These are phyloP conservation scores for Gymnoscopelus microlampas DNA, from an alignment of 2,797 vertebrate species.

Conservation along the genomic window DNA sequence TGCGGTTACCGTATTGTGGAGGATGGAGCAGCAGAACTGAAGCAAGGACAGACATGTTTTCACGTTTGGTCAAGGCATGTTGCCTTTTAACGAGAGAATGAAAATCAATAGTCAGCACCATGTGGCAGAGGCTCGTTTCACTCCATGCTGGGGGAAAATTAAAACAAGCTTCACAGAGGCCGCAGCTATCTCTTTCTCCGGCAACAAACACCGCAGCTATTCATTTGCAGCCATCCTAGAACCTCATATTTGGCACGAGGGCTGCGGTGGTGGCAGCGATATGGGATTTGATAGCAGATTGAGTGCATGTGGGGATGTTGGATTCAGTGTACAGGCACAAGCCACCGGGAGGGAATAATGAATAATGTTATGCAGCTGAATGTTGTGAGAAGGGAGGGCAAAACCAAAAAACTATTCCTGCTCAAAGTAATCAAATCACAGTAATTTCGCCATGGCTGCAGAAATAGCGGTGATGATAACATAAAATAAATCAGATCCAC, in stretches of 20 bases:
- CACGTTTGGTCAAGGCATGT: conserved; percentile 20
- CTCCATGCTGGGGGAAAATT: conserved; percentile 19
- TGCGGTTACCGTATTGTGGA: conserved; percentile 48
- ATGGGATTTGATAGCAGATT: conserved; percentile 65
- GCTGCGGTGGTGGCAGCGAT: conserved; percentile 35
- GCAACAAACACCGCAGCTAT: conserved; percentile 11
- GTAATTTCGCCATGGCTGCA: conserved; percentile 20
- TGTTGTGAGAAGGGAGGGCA: conserved; percentile 38
- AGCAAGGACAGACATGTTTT: conserved; percentile 40
- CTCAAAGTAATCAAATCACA: conserved; percentile 42
- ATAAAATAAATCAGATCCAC: conserved; percentile 18
- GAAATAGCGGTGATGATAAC: conserved; percentile 4
- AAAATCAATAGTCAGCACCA: conserved; percentile 29
- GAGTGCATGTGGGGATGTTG: conserved; percentile 55
- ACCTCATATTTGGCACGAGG: conserved; percentile 50
- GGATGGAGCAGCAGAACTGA: conserved; percentile 39
- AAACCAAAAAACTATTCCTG: conserved; percentile 39
- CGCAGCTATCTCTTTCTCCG: conserved; percentile 12
- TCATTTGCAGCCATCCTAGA: conserved; percentile 42
- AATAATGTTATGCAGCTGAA: too few relatives aligned
- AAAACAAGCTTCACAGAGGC: conserved; percentile 33
- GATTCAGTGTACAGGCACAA: conserved; percentile 49
- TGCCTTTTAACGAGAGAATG: conserved; percentile 24
- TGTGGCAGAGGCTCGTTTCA: conserved; percentile 20
- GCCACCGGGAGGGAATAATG: conserved; percentile 18